These are phyloP conservation scores for Rhombomys opimus DNA, from an alignment of 2,113 vertebrate genomes.

Conservation along the genomic window DNA sequence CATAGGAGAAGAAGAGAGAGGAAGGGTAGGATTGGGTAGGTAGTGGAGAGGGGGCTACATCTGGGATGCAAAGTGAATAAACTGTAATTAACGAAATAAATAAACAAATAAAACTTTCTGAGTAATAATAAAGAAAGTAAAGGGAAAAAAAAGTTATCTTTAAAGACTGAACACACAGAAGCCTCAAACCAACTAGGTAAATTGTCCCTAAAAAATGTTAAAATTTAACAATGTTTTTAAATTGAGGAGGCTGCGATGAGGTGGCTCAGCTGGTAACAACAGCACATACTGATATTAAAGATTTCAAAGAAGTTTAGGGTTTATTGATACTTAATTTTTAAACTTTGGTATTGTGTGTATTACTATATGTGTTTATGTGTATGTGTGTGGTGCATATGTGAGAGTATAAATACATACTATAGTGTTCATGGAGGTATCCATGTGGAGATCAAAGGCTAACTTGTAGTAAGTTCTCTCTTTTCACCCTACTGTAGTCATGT, in stretches of 20 bases:
- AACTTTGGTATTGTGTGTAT: background rate
- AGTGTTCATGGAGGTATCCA: background rate
- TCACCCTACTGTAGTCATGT: background rate
- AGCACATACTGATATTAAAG: background rate
- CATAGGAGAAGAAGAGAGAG: too few relatives aligned
- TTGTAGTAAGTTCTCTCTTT: background rate
- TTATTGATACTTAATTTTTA: background rate
- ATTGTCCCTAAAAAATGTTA: background rate
- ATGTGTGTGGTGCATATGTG: background rate
- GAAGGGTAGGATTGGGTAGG: too few relatives aligned
- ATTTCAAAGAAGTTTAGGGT: background rate
- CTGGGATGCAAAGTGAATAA: too few relatives aligned
- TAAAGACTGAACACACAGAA: background rate
- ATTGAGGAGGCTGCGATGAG: background rate
- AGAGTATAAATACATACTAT: background rate
- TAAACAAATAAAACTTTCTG: too few relatives aligned
- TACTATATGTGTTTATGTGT: background rate
- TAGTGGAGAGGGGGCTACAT: too few relatives aligned
- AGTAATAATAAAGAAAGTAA: too few relatives aligned
- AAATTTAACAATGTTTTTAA: background rate
- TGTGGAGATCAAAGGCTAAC: background rate
- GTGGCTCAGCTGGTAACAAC: background rate
- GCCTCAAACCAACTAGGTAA: background rate
- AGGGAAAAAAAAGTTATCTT: background rate
- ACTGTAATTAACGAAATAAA: too few relatives aligned